Conservation (phyloP, 2,113 vertebrate genomes). For the Sardina pilchardus region DNA sequence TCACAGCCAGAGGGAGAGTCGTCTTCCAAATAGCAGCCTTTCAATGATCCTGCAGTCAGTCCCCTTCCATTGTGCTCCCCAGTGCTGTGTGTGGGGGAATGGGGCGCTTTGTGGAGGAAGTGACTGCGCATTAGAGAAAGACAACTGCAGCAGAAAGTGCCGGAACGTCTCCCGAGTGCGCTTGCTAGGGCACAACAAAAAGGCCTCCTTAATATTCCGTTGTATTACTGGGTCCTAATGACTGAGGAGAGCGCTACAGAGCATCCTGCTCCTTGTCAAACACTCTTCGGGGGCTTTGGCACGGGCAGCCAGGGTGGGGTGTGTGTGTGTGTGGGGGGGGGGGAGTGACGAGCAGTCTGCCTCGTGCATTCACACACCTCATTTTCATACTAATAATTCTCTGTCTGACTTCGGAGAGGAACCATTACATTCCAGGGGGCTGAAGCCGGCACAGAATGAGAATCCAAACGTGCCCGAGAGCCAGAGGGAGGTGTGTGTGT, state of each 20-base stretch:
- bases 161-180: constrained; percentile 32
- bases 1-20: neutral
- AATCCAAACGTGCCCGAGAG: constrained; percentile 4
- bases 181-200: constrained; percentile 44
- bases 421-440: constrained; percentile 40
- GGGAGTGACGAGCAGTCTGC: constrained; percentile 31
- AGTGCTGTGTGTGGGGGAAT: constrained; percentile 43
- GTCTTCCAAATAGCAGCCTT: neutral
- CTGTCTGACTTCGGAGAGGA: constrained; percentile 34
- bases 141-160: constrained; percentile 34
- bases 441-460: constrained; percentile 33
- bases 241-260: constrained; percentile 26
- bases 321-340: neutral
- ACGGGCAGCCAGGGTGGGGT: constrained; percentile 28
- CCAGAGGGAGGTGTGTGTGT: neutral
- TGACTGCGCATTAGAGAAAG: constrained; percentile 44
- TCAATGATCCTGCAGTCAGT: neutral
- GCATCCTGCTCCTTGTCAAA: constrained; percentile 39
- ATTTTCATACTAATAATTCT: constrained; percentile 49
- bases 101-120: constrained; percentile 40
- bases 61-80: neutral
- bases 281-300: constrained; percentile 38
- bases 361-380: constrained; percentile 34
- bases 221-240: constrained; percentile 38
- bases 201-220: constrained; percentile 45